Conservation (phyloP, 2,113 vertebrate genomes). For the Phyllostomus hastatus region DNA sequence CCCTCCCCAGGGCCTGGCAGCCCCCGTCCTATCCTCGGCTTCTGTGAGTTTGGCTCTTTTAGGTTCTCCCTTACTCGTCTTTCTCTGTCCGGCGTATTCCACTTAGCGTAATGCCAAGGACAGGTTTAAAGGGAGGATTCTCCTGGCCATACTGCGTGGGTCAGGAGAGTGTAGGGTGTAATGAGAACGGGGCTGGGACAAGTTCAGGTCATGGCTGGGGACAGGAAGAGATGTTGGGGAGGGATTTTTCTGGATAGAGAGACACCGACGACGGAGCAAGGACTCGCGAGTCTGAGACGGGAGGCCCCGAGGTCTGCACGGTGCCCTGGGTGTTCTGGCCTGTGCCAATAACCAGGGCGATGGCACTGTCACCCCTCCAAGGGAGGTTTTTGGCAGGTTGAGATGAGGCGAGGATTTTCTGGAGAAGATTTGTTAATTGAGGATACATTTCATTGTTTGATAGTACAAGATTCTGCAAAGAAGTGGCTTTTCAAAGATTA, state of each 20-base stretch:
- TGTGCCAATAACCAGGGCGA: neutral
- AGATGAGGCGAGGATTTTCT: neutral
- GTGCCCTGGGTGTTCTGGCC: neutral
- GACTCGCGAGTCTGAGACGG: neutral
- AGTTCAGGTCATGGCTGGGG: neutral
- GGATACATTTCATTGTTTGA: neutral
- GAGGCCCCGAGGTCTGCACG: neutral
- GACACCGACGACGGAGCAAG: neutral
- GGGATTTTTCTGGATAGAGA: neutral
- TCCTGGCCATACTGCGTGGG: neutral
- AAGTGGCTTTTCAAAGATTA: neutral
- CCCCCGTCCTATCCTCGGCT: neutral
- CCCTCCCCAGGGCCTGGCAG: neutral
- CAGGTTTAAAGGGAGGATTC: neutral
- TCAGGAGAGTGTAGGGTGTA: neutral
- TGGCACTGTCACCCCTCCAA: neutral
- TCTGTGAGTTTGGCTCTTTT: neutral
- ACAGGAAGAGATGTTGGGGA: neutral
- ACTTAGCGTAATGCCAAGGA: neutral
- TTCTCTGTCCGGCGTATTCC: neutral
- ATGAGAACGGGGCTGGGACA: neutral
- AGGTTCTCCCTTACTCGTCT: neutral
- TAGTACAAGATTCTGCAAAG: neutral
- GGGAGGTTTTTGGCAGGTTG: neutral
- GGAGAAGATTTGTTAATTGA: neutral